Evolutionary conservation across 2,113 vertebrate genomes (phyloP).

Genomic region (Malaclemys terrapin): DNA sequence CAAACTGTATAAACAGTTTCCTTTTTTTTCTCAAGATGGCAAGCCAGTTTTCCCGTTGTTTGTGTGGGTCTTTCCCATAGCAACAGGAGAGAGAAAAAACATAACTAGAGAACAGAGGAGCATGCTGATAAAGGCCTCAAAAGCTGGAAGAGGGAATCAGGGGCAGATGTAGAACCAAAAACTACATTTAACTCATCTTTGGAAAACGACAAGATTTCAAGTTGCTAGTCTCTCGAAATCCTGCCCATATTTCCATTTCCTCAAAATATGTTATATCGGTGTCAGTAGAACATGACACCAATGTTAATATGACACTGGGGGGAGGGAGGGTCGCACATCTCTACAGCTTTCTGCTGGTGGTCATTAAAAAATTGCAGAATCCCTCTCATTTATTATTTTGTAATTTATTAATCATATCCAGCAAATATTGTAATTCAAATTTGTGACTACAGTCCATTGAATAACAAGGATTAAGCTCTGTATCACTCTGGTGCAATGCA

Average conservation of each 20-base stretch:
- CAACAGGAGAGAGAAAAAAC: background rate
- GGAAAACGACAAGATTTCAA: background rate
- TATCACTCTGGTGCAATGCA: accelerated
- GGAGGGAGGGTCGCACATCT: background rate
- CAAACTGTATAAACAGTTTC: background rate
- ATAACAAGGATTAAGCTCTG: accelerated
- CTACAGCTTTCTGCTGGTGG: background rate
- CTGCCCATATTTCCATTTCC: accelerated
- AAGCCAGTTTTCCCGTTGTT: accelerated
- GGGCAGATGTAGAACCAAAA: background rate
- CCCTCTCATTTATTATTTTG: background rate
- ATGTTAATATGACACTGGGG: accelerated
- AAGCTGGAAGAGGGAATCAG: background rate
- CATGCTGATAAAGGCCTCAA: accelerated
- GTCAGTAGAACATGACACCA: background rate
- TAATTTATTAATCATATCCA: background rate
- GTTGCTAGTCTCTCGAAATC: background rate
- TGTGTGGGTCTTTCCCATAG: accelerated
- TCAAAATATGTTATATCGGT: background rate
- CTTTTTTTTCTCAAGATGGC: background rate
- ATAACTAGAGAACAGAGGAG: background rate
- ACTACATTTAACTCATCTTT: background rate
- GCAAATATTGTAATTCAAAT: accelerated
- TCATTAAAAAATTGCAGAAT: background rate
- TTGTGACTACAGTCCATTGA: accelerated